These are phyloP conservation scores for Bombylius major DNA, from an alignment of 2,888 invertebrate genomes.

Conservation along the genomic window DNA sequence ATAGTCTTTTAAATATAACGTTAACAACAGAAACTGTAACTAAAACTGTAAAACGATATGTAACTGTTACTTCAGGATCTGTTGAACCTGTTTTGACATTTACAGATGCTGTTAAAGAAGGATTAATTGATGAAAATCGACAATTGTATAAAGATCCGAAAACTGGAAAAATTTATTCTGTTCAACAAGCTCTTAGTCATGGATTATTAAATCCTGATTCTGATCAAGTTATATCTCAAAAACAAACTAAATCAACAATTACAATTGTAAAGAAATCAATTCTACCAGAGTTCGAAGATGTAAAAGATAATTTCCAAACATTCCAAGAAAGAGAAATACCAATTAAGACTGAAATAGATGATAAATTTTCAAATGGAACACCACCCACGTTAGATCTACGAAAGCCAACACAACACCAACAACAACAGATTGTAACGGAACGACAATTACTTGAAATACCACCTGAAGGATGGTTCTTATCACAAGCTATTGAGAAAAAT, in stretches of 20 bases:
- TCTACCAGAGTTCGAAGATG: slow-evolving; percentile 28
- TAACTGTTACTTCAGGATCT: slow-evolving; percentile 56
- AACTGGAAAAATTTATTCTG: slow-evolving; percentile 56
- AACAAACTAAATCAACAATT: slow-evolving; percentile 41
- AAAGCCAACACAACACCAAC: slow-evolving; percentile 37
- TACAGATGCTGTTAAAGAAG: slow-evolving; percentile 62
- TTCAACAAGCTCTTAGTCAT: slow-evolving; percentile 64
- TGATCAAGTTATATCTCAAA: slow-evolving; percentile 39
- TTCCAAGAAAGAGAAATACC: slow-evolving; percentile 3
- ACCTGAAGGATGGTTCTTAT: slow-evolving; percentile 67
- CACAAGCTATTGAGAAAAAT: slow-evolving; percentile 69
- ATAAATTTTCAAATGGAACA: slow-evolving; percentile 33
- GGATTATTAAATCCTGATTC: slow-evolving; percentile 53
- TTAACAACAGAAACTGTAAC: slow-evolving; percentile 79
- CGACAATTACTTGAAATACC: slow-evolving; percentile 68
- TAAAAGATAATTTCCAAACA: slow-evolving; percentile 5
- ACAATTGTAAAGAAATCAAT: slow-evolving; percentile 45
- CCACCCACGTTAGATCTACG: slow-evolving; percentile 37
- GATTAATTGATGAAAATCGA: slow-evolving; percentile 65
- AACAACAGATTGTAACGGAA: slow-evolving; percentile 39
- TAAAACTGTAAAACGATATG: slow-evolving; percentile 69
- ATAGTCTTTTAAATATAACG: slow-evolving; percentile 75
- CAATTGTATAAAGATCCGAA: slow-evolving; percentile 66
- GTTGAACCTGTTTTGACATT: slow-evolving; percentile 54
- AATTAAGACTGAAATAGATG: slow-evolving; percentile 20